Evolutionary conservation across 2,888 invertebrate genomes (phyloP), one percentile per base, ranked within the genome.

Genomic region (Nineta flava): DNA sequence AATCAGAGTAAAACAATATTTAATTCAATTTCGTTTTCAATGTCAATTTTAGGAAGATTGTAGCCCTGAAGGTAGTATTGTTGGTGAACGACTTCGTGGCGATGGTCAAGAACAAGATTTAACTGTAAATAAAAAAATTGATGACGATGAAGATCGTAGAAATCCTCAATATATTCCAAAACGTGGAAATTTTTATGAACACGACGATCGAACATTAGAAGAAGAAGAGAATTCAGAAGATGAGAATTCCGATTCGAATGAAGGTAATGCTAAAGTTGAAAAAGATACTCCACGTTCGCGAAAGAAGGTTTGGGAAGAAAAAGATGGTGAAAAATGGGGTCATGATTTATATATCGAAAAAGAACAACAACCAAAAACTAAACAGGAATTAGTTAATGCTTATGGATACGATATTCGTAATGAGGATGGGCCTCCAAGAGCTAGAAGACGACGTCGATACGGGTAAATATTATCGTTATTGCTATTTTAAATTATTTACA

Each of bases 91-190:
- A 50, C 81, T 78, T 58, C 76, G 82, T 63, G 83, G 81, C 1
- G 86, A 85, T 62, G 81, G 77, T 46, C 81, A 85, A 74, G 82
- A 76, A 63, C 65, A 65, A 55, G 53, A 59, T 2, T 13, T 17
- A n/a, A 12, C 45, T 31, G 65, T 66, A 9, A 49, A 57, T 51
- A 81, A 83, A 55, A 79, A 86, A 56, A 78, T 94, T 2, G 95
- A 95, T 62, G 86, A 88, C 60, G 93, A 92, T 60, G 94, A 95
- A 63, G 96, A 96, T 63, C 76, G 90, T 41, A 85, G 93, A 63
- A 95, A 96, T 70, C 96, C 96, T 1, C 95, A 96, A 61, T 96
- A 94, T 67, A 94, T 96, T 57, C 96, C 96, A 0, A 92, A 95
- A 64, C 77, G 86, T 56, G 96, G 96, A 1, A 90, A 90, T 1